Evolutionary conservation across 2,888 invertebrate species (phyloP), one percentile per base, ranked within the genome.

Genomic region (Trissoscelio sp.): DNA sequence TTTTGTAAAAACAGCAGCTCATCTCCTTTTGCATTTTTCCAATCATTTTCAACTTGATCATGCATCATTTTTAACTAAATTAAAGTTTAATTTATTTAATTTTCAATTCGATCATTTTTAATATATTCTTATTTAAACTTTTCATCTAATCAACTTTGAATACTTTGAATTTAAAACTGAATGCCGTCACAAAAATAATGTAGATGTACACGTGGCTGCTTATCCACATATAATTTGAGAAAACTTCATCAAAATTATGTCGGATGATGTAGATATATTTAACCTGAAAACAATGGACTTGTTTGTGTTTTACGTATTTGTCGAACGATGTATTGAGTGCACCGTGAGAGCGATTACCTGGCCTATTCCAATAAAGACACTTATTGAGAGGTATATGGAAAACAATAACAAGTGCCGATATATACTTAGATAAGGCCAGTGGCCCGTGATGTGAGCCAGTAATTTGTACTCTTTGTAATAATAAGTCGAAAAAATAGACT

Each of bases 171-270:
- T 66, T 51, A 4, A 20, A 18, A 3, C 9, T 16, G 12, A 66
- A 53, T 24, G 39, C 66, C 0, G 53, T 39, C 22, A 14, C 4
- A 37, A 51, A 6, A 1, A 66, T 39, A 1, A 66, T 39, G 16
- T 66, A 39, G 24, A 66, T 37, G 24, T 24, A 66, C 16, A 53
- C 2, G 11, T 66, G 66, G 20, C 24, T 39, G 11, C 22, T 39
- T 11, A 53, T 16, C 66, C 51, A 66, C 53, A 66, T 3, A 39
- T 66, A 66, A 66, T 66, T 53, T 0, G 66, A 18, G n/a, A 66
- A 53, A 9, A 66, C n/a, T 24, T 66, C 66, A 9, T 66, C 66
- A 11, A 53, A 66, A 16, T 66, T 53, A 7, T 66, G 37, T 39
- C 66, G 34, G n/a, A 66, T 53, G 7, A 24, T 12, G 34, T 39